Evolutionary conservation across 2,113 vertebrate species (phyloP).

Genomic region (Petaurus breviceps): DNA sequence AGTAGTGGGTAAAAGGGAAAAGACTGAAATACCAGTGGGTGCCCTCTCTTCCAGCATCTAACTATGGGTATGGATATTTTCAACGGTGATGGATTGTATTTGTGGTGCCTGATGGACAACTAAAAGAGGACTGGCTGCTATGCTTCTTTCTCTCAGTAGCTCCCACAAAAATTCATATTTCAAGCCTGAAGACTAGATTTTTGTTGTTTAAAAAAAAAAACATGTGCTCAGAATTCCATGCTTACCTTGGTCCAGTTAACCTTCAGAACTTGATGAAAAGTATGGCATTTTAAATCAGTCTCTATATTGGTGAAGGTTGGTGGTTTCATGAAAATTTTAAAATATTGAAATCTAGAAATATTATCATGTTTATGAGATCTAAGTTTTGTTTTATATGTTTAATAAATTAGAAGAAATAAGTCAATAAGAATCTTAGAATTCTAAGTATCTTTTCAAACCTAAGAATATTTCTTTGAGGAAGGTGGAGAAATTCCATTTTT

Average conservation of each 20-base stretch:
- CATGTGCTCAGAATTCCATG: background rate
- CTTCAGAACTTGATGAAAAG: background rate
- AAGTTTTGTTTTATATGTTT: background rate
- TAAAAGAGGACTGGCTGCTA: background rate
- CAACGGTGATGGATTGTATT: background rate
- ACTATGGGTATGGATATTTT: background rate
- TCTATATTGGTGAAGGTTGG: slow-evolving; percentile 6
- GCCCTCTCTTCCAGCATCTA: slow-evolving; percentile 6
- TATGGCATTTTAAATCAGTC: slow-evolving; percentile 14
- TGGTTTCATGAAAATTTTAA: slow-evolving; percentile 14
- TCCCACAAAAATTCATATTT: slow-evolving; percentile 19
- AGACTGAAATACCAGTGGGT: background rate
- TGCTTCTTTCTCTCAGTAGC: background rate
- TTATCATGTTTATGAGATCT: background rate
- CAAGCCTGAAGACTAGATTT: background rate
- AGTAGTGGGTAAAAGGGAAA: background rate
- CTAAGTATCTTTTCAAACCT: background rate
- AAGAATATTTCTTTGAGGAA: background rate
- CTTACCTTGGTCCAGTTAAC: slow-evolving; percentile 12
- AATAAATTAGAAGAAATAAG: background rate
- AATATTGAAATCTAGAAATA: background rate
- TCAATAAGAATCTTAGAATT: background rate
- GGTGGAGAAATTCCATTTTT: background rate
- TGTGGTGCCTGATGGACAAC: background rate
- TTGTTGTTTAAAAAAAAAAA: background rate